Conservation (phyloP, 2,888 invertebrate species). For the Drosophila nr. perissopoda region DNA sequence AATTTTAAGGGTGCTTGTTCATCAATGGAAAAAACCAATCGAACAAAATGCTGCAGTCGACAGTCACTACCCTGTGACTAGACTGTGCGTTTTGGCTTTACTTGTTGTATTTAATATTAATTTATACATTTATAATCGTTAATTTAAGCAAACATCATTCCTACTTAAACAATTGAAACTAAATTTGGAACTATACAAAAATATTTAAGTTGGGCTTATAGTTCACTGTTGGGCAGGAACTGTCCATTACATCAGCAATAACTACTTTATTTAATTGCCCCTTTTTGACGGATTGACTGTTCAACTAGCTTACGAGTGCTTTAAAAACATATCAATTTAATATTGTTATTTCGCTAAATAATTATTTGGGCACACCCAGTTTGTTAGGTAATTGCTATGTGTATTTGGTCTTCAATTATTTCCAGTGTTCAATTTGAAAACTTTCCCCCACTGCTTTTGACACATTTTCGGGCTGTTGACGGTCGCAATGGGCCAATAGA, state of each 20-base stretch:
- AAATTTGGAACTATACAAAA: background rate
- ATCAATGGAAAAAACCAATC: background rate
- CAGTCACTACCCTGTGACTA: background rate
- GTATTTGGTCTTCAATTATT: conserved; percentile 14
- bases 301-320: background rate
- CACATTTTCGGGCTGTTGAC: conserved; percentile 11
- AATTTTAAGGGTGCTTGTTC: conserved; percentile 1
- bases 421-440: background rate
- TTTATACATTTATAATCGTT: background rate
- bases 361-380: background rate
- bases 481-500: conserved; percentile 36
- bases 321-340: background rate
- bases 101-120: background rate
- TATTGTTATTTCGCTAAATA: background rate
- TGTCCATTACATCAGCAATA: background rate
- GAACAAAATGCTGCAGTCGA: background rate
- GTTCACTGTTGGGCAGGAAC: background rate
- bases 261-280: background rate
- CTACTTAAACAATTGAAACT: background rate
- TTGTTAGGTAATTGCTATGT: background rate
- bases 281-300: background rate
- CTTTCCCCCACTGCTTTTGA: background rate
- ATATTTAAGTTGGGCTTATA: background rate
- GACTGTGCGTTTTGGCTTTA: background rate
- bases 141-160: background rate